Conservation (phyloP, 2,113 vertebrate species). For the Amphilophus citrinellus region DNA sequence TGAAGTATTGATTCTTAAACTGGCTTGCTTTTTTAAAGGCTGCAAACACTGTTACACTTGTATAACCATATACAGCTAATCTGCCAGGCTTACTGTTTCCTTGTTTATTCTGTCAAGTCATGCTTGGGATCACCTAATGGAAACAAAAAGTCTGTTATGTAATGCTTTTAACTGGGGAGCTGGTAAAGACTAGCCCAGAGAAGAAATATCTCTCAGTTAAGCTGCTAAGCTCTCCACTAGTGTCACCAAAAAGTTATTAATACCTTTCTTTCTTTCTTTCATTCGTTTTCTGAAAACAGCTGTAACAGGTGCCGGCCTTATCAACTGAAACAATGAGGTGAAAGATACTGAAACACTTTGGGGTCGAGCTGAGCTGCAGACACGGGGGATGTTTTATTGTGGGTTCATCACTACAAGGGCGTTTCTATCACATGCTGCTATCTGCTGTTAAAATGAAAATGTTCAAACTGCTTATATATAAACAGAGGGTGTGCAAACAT, state of each 20-base stretch:
- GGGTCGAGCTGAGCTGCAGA: too few relatives aligned
- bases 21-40: too few relatives aligned
- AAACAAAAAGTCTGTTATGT: not conserved
- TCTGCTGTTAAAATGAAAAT: not conserved
- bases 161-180: not conserved
- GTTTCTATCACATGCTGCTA: not conserved
- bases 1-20: not conserved
- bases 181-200: not conserved
- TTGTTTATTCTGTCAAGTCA: not conserved
- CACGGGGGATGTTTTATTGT: too few relatives aligned
- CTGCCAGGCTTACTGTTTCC: not conserved
- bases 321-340: too few relatives aligned
- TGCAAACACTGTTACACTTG: not conserved
- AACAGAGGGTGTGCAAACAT: not conserved
- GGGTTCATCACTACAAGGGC: not conserved
- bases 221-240: not conserved
- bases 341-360: too few relatives aligned
- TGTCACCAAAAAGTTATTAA: too few relatives aligned
- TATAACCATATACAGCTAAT: rapidly evolving
- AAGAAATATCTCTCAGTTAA: too few relatives aligned
- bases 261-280: not conserved
- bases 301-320: too few relatives aligned
- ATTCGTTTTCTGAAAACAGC: too few relatives aligned
- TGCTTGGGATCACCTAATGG: not conserved
- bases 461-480: not conserved